These are phyloP conservation scores for Spinus pinus DNA, from an alignment of 2,797 vertebrate species.

Conservation along the genomic window DNA sequence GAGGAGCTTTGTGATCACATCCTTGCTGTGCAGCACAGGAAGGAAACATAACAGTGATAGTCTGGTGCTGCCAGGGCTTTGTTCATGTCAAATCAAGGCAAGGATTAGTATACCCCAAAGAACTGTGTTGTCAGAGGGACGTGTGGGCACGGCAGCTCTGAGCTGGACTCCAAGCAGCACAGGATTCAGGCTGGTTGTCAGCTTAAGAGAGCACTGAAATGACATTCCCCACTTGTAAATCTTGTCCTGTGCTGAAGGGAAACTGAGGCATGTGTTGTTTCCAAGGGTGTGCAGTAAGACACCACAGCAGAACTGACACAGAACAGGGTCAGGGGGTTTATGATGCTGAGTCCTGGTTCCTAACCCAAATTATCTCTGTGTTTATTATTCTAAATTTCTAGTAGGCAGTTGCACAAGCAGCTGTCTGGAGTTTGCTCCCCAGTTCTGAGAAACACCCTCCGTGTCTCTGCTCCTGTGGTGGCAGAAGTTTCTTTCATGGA, in stretches of 20 bases:
- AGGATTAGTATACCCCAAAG: not conserved
- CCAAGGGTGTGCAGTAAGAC: not conserved
- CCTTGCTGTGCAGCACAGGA: not conserved
- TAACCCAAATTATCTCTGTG: not conserved
- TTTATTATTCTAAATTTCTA: not conserved
- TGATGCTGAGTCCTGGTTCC: not conserved
- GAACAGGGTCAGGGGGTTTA: not conserved
- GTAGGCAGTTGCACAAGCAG: not conserved
- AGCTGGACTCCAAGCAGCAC: rapidly evolving
- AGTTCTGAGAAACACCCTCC: not conserved
- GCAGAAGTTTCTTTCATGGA: not conserved
- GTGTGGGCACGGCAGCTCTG: not conserved
- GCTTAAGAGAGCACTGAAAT: not conserved
- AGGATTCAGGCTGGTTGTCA: not conserved
- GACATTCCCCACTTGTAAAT: not conserved
- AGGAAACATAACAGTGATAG: too few species aligned
- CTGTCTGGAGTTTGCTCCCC: not conserved
- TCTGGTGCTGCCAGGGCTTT: not conserved
- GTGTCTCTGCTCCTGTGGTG: not conserved
- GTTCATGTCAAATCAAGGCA: not conserved
- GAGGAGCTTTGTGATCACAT: not conserved
- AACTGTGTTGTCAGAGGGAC: not conserved
- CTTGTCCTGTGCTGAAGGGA: not conserved
- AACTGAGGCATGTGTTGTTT: not conserved
- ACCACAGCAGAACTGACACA: not conserved